Evolutionary conservation across 1,140 invertebrate species (phyloP), one percentile per base, ranked within the genome.

Genomic region (Pseudobourletiella spinata): DNA sequence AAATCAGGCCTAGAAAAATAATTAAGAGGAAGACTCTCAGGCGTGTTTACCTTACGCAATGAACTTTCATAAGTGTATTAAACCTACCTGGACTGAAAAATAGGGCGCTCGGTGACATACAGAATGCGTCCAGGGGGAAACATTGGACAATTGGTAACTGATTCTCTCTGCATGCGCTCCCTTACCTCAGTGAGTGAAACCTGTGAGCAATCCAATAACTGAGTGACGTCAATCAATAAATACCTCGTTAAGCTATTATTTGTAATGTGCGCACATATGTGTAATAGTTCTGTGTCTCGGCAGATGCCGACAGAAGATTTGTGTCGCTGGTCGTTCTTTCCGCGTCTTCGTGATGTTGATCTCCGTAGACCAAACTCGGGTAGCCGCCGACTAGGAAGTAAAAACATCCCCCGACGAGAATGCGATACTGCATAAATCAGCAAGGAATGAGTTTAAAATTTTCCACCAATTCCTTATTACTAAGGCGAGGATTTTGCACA

Each of bases 1-100:
- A 69, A 55, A 42, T 71, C 68, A 14, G 67, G 67, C 51, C 63
- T 61, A 39, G 48, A 65, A 80, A 15, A 56, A 22, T n/a, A n/a
- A n/a, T n/a, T n/a, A n/a, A n/a, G n/a, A n/a, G n/a, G n/a, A n/a
- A n/a, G n/a, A n/a, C n/a, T n/a, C n/a, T n/a, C n/a, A n/a, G n/a
- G n/a, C n/a, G n/a, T n/a, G n/a, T n/a, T n/a, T n/a, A n/a, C n/a
- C 8, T 39, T 22, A 20, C 20, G 29, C 25, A 56, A 22, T 25
- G 30, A 35, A 22, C 30, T 11, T 44, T 48, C 42, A 15, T 57
- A 28, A 28, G 22, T 26, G n/a, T 29, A 42, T 48, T 65, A n/a
- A n/a, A n/a, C n/a, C n/a, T n/a, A 61, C 63, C 63, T 55, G 28
- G 65, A 69, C 15, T 65, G 16, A 57, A 64, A 64, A 48, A 63